Evolutionary conservation across 2,888 invertebrate genomes (phyloP), one percentile per base, ranked within the genome.

Genomic region (Dasysyrphus tricinctus): DNA sequence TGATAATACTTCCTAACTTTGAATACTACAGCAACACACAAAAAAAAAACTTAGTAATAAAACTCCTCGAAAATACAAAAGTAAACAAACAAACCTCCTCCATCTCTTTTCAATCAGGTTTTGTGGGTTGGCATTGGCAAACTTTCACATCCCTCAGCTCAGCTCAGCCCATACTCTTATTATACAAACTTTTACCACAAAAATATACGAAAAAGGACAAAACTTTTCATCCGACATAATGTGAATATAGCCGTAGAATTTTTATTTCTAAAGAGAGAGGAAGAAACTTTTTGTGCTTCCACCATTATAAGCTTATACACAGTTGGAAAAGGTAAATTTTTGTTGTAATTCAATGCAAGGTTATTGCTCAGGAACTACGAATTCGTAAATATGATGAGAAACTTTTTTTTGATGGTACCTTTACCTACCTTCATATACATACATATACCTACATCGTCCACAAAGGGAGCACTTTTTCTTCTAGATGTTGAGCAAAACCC

Each of bases 341-440:
- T 19, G 54, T 69, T 54, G 39, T 54, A 80, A 80, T 77, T 77
- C 56, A 69, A 77, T 80, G 75, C 63, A 65, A 80, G 75, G 70
- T 69, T 84, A 76, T 76, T 57, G 72, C 51, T 73, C 59, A 61
- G 37, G 47, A 72, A 76, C 44, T 69, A 69, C 67, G 69, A 73
- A 73, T 77, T 73, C 61, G 54, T 49, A 77, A 80, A 76, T 85
- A 85, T 80, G 76, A 85, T 69, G 84, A 73, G 69, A 54, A 73
- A 61, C 59, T 80, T 84, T 78, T 76, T n/a, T n/a, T 69, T 51
- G 14, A 37, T 12, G 19, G 37, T 19, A n/a, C 4, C 5, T 57
- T 19, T 16, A 34, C 54, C 2, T 11, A 7, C 32, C 5, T 32
- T 3, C 32, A 5, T 32, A 2, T 2, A 1, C 32, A 5, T 32